Conservation (phyloP, 2,113 vertebrate species). For the Anarhynchus alexandrinus region DNA sequence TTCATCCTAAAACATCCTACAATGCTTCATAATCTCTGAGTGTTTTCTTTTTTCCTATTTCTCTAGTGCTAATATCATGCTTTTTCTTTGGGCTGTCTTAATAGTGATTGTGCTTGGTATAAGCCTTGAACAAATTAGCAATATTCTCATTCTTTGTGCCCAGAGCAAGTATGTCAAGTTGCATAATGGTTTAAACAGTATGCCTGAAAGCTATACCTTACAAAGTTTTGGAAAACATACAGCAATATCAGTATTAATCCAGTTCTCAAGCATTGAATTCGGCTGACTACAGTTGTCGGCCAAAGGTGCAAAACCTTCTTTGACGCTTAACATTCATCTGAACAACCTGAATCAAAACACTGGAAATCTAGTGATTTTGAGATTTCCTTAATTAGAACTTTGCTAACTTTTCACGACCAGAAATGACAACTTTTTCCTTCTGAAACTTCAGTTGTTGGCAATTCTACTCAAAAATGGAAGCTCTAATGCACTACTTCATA, state of each 20-base stretch:
- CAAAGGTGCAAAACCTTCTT: neutral
- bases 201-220: neutral
- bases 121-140: neutral
- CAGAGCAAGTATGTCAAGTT: neutral
- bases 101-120: neutral
- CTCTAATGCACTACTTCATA: neutral
- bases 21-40: neutral
- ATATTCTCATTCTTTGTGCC: neutral
- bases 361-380: neutral
- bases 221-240: neutral
- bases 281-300: neutral
- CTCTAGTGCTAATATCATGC: neutral
- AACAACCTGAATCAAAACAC: neutral
- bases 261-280: neutral
- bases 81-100: neutral
- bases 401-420: neutral
- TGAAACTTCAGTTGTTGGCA: neutral
- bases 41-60: neutral
- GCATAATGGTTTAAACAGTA: neutral
- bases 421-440: neutral
- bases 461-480: neutral
- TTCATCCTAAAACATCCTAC: neutral
- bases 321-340: neutral
- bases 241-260: neutral
- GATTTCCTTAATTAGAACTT: neutral